Evolutionary conservation across 1,140 invertebrate species (phyloP).

Genomic region (Caenorhabditis remanei): DNA sequence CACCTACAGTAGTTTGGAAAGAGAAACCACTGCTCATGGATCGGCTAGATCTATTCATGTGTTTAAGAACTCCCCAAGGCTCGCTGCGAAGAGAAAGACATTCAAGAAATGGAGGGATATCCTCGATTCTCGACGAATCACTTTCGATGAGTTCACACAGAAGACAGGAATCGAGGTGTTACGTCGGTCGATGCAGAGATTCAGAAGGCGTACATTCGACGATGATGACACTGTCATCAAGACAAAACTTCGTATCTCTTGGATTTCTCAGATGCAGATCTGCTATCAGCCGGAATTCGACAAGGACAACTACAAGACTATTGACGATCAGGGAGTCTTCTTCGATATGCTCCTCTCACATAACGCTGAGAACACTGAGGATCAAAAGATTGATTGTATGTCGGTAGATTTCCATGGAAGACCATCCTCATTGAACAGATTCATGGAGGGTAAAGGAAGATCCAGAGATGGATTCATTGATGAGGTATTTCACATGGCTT

Average conservation of each 20-base stretch:
- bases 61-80: constrained; percentile 60
- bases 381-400: constrained; percentile 71
- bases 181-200: constrained; percentile 74
- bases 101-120: constrained; percentile 71
- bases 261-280: constrained; percentile 77
- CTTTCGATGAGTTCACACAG: constrained; percentile 76
- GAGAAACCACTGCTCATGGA: constrained; percentile 67
- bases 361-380: constrained; percentile 75
- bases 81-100: constrained; percentile 66
- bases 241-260: constrained; percentile 72
- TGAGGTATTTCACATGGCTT: constrained; percentile 67
- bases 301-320: constrained; percentile 70
- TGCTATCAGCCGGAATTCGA: constrained; percentile 77
- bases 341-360: constrained; percentile 74
- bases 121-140: constrained; percentile 68
- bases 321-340: constrained; percentile 75
- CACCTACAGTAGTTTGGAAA: constrained; percentile 64
- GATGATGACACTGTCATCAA: constrained; percentile 74
- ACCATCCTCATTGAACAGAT: constrained; percentile 73
- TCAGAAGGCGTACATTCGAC: constrained; percentile 73
- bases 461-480: constrained; percentile 75
- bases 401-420: constrained; percentile 76
- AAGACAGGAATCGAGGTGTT: constrained; percentile 69
- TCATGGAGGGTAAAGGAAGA: constrained; percentile 77
- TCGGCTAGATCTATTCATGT: constrained; percentile 62